Percentiles rank a stretch among this genome's conserved stretches.
phyloP scores from a whole-genome alignment of 2,888 invertebrate genomes.

The Tenodera sinensis region DNA sequence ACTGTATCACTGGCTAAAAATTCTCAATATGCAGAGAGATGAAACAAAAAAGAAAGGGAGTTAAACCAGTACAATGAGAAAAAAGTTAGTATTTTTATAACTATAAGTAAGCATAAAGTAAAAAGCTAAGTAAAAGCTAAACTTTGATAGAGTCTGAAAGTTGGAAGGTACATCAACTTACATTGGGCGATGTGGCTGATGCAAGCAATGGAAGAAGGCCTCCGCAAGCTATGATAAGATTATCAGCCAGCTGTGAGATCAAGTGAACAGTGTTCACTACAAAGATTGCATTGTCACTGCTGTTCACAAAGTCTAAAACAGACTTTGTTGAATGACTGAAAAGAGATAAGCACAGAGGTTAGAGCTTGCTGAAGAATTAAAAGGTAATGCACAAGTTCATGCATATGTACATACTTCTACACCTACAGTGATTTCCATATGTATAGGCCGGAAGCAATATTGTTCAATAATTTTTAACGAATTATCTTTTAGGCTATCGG shows the following conservation, averaged over 20 bases:
- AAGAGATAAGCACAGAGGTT: constrained; percentile 39
- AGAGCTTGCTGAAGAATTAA: neutral
- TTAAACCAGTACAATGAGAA: too few species aligned
- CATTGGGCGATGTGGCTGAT: constrained; percentile 97
- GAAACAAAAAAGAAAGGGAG: too few species aligned
- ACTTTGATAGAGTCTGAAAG: neutral
- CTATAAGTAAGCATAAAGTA: too few species aligned
- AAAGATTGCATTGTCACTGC: constrained; percentile 97
- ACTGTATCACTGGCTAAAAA: too few species aligned
- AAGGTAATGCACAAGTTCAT: neutral
- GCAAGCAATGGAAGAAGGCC: constrained; percentile 94
- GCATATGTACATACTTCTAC: neutral
- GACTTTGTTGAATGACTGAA: constrained; percentile 92
- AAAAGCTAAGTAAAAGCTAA: neutral
- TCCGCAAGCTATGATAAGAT: constrained; percentile 97
- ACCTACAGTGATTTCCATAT: neutral
- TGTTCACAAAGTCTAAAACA: constrained; percentile 96
- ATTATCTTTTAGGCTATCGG: too few species aligned
- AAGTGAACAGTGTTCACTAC: constrained; percentile 99
- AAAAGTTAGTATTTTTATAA: too few species aligned
- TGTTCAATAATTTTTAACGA: too few species aligned
- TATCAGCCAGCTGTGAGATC: constrained; percentile 97
- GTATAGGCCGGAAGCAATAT: too few species aligned
- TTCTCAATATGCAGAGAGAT: too few species aligned
- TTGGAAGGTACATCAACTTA: constrained; percentile 53